phyloP scores from a whole-genome alignment of 2,888 invertebrate species.

The Pyralis farinalis region DNA sequence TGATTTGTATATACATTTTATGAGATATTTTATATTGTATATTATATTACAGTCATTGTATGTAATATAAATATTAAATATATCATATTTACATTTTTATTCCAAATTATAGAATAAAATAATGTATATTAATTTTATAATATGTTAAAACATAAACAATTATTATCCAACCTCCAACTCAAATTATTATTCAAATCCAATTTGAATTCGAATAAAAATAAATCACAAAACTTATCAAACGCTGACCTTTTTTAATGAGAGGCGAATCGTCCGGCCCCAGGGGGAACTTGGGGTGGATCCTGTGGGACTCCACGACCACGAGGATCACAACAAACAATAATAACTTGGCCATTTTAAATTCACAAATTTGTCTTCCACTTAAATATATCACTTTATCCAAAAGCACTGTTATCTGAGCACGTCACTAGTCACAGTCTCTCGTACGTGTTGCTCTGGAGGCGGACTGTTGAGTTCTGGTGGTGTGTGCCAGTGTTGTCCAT shows the following conservation, averaged over 20 bases:
- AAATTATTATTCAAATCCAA: too few relatives aligned
- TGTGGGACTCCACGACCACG: conserved; percentile 33
- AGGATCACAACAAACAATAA: conserved; percentile 50
- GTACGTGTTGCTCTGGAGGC: conserved; percentile 53
- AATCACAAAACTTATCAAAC: neutral
- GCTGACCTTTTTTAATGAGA: conserved; percentile 20
- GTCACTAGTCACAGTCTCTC: conserved; percentile 28
- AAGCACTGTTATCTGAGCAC: conserved; percentile 7
- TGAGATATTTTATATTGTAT: too few relatives aligned
- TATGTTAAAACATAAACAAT: too few relatives aligned
- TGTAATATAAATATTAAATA: too few relatives aligned
- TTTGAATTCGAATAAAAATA: neutral
- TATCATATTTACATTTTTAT: too few relatives aligned
- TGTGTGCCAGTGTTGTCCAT: conserved; percentile 42
- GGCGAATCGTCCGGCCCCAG: conserved; percentile 32
- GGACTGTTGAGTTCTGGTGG: conserved; percentile 55
- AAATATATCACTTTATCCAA: conserved; percentile 7
- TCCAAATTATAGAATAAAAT: too few relatives aligned
- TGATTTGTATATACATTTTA: too few relatives aligned
- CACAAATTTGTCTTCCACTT: conserved; percentile 21
- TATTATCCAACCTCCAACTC: too few relatives aligned
- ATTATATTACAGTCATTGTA: too few relatives aligned
- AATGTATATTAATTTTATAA: too few relatives aligned
- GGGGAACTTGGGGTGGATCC: conserved; percentile 15
- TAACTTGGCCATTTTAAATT: conserved; percentile 49